Percentiles rank a stretch among this genome's conserved stretches.
These are phyloP conservation scores for Nineta flava DNA, from an alignment of 2,888 invertebrate species.

Conservation along the genomic window DNA sequence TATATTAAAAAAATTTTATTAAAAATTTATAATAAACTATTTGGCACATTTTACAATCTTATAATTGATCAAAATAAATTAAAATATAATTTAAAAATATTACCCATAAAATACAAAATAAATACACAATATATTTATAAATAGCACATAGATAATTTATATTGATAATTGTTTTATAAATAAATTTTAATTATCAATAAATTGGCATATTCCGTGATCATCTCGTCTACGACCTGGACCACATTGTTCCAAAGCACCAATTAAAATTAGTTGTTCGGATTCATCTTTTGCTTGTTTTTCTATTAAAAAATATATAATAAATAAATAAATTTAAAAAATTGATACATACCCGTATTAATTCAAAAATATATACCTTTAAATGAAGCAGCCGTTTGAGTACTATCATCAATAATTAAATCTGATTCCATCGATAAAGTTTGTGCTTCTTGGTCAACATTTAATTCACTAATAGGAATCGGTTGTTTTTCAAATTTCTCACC, in stretches of 20 bases:
- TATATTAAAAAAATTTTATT: too few relatives aligned
- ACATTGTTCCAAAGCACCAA: constrained; percentile 52
- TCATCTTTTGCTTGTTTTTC: constrained; percentile 1
- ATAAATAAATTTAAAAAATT: too few relatives aligned
- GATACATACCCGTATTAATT: too few relatives aligned
- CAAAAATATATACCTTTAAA: not conserved
- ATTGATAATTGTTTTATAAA: too few relatives aligned
- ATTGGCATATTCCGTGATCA: constrained; percentile 44
- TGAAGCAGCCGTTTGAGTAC: too few relatives aligned
- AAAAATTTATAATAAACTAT: too few relatives aligned
- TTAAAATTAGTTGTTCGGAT: constrained; percentile 36
- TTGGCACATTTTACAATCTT: too few relatives aligned
- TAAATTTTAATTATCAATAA: constrained; percentile 10
- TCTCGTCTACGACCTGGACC: constrained; percentile 56
- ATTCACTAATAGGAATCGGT: not conserved
- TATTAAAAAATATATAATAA: not conserved
- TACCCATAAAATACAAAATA: too few relatives aligned
- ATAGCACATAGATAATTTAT: too few relatives aligned
- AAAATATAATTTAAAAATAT: too few relatives aligned
- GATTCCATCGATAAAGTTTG: not conserved
- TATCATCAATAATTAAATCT: not conserved
- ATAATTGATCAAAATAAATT: too few relatives aligned
- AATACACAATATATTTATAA: too few relatives aligned
- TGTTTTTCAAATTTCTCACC: not conserved
- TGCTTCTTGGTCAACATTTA: not conserved